Base-by-base conservation (phyloP, 53 echinoderm and acorn worm genomes). In the Temnopleurus reevesii region DNA sequence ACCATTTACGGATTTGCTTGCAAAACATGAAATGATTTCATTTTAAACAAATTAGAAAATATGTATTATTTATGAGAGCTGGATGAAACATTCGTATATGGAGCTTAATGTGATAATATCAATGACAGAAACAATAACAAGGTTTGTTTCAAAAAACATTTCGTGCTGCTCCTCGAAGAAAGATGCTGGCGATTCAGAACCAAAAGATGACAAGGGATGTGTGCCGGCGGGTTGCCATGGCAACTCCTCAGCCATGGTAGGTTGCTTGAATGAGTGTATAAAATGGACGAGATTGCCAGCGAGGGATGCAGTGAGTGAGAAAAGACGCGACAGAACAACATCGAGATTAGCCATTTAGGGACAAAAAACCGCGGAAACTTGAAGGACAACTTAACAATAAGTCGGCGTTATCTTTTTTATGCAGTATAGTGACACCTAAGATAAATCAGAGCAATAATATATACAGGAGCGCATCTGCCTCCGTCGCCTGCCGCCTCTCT, bases 201-300 rank as follows among this genome's bases (percentile, higher is more conserved):
- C 9, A 46, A 45, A 28, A 51, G 47, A 49, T 47, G 46, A 47
- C 47, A 17, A 21, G 80, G 26, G 47, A 51, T 38, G 80, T 51
- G 29, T 46, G 51, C 28, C 80, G 5, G 28, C 30, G 15, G 30
- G 80, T 80, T 30, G 10, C 80, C 80, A 47, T 80, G 51, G 27
- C 80, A 80, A 47, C 80, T 51, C 80, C 46, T 46, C 80, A 26
- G 27, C 49, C 51, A 80, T 80, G 47, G 47, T 47, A 80, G 51
- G 80, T 80, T 80, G 49, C 27, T 25, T 80, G 80, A 80, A 80
- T 80, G 49, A 30, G 47, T 80, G 80, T 80, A 80, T 80, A 80
- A 80, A 80, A 80, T 51, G 51, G 47, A 30, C 2, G 80, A 80
- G 47, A 46, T 49, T 46, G 24, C 28, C 19, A 28, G 80, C 13